A percentile compares a stretch with the other conserved stretches of the same genome.
Conservation (phyloP, 1,140 invertebrate species). For the Aphaenogaster rudis region DNA sequence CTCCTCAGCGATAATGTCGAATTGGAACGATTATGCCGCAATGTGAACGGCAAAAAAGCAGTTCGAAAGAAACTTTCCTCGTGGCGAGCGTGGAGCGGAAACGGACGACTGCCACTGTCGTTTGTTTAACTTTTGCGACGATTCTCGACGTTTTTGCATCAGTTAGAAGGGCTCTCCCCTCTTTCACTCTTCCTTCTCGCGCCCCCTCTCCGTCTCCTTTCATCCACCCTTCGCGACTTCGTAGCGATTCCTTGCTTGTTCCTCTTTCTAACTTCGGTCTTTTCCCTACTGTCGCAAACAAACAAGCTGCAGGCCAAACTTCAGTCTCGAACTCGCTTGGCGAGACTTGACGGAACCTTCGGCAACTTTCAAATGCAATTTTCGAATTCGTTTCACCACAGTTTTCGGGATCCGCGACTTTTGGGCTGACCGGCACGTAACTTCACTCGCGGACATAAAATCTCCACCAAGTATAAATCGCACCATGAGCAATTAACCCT, state of each 20-base stretch:
- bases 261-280: conserved; percentile 61
- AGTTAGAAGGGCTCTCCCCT: conserved; percentile 30
- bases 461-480: neutral
- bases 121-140: conserved; percentile 76
- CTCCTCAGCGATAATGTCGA: conserved; percentile 52
- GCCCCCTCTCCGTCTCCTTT: neutral
- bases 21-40: conserved; percentile 61
- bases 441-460: conserved; percentile 5
- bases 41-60: conserved; percentile 61
- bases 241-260: conserved; percentile 52
- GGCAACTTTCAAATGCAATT: conserved; percentile 83
- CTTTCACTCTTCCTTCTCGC: neutral
- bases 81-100: conserved; percentile 59
- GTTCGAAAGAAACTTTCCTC: conserved; percentile 54
- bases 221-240: neutral
- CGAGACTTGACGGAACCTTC: conserved; percentile 76
- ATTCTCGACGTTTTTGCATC: conserved; percentile 78
- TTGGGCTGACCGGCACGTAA: neutral
- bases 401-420: conserved; percentile 46
- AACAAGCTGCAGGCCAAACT: conserved; percentile 80
- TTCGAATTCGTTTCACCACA: conserved; percentile 69
- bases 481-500: neutral
- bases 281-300: conserved; percentile 75
- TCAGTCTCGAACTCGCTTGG: conserved; percentile 76
- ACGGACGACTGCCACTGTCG: conserved; percentile 69